Percentiles rank a stretch among this genome's conserved stretches.
These are phyloP conservation scores for Gobio occitaniae DNA, from an alignment of 2,797 vertebrate species.

Conservation along the genomic window DNA sequence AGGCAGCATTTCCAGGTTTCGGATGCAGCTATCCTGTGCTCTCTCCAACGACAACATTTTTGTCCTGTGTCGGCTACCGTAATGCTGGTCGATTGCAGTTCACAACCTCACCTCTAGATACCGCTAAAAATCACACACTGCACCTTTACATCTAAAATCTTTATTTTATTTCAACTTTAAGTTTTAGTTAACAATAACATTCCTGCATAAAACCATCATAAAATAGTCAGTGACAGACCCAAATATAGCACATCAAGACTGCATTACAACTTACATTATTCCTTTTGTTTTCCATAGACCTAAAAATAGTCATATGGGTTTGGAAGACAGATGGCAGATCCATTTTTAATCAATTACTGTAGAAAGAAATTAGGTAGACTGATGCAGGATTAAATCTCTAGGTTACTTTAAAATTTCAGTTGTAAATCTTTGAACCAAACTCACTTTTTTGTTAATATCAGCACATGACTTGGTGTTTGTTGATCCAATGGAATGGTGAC, in stretches of 20 bases:
- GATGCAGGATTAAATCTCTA: slow-evolving; percentile 53
- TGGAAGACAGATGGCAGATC: slow-evolving; percentile 37
- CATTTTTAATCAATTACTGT: slow-evolving; percentile 28
- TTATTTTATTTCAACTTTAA: neutral
- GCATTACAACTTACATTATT: neutral
- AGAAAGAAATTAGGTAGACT: neutral
- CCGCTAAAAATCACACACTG: too few species aligned
- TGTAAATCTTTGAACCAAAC: slow-evolving; percentile 59
- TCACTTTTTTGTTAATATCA: slow-evolving; percentile 62
- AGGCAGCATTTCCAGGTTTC: too few species aligned
- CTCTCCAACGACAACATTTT: too few species aligned
- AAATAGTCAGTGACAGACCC: neutral
- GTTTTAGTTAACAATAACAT: neutral
- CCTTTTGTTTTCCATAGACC: neutral
- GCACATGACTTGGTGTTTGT: slow-evolving; percentile 61
- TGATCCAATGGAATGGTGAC: slow-evolving; percentile 68
- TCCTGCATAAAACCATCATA: neutral
- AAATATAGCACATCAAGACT: neutral
- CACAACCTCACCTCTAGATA: too few species aligned
- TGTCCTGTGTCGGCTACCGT: too few species aligned
- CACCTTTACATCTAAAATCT: neutral
- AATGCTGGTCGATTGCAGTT: too few species aligned
- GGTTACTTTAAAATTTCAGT: slow-evolving; percentile 54
- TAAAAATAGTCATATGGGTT: slow-evolving; percentile 11
- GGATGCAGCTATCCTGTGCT: too few species aligned